phyloP scores from a whole-genome alignment of 1,140 invertebrate genomes.

The Pseudomyrmex flavicornis region DNA sequence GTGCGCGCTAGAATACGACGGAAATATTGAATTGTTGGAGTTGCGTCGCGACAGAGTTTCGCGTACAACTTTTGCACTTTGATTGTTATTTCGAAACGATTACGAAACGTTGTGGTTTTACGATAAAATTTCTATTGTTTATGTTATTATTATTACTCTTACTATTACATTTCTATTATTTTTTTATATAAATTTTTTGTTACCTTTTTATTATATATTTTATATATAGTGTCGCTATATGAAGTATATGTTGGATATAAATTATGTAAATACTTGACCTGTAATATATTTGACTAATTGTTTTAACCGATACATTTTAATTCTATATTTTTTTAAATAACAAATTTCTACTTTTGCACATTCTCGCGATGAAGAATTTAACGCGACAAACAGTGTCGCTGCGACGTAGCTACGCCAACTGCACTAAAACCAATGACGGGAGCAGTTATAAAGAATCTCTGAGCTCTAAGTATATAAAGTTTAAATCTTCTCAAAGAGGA shows the following conservation, averaged over 20 bases:
- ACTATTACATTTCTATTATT: no score
- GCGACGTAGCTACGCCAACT: neutral
- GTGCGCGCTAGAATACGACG: neutral
- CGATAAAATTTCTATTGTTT: no score
- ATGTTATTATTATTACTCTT: no score
- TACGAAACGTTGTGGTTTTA: no score
- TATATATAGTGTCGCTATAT: no score
- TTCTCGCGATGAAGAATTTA: neutral
- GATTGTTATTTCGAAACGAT: no score
- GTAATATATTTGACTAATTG: neutral
- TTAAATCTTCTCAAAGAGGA: constrained; percentile 63
- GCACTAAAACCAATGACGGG: constrained; percentile 19
- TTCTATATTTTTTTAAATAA: neutral
- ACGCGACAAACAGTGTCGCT: neutral
- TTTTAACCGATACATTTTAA: neutral
- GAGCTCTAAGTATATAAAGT: constrained; percentile 52
- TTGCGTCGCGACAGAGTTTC: neutral
- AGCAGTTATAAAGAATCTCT: constrained; percentile 47
- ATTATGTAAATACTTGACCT: neutral
- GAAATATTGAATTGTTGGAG: neutral
- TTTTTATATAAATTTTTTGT: no score
- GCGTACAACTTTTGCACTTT: no score
- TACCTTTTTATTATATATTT: no score
- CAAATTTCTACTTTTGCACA: constrained; percentile 10
- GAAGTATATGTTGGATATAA: no score